Evolutionary conservation across 2,797 vertebrate species (phyloP).

Genomic region (Setipinna tenuifilis): DNA sequence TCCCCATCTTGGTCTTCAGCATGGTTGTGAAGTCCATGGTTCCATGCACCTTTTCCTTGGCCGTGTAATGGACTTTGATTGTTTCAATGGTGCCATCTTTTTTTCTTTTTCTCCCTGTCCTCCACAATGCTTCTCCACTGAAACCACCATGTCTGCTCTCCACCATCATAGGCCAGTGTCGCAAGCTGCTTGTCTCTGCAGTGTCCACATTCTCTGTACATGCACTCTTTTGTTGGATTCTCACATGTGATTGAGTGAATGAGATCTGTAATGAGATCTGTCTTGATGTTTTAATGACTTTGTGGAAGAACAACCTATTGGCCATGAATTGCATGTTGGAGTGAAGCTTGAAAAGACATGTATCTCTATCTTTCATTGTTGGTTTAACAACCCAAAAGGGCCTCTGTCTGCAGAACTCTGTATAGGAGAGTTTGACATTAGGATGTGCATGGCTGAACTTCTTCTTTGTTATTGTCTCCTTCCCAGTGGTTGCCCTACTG

Average conservation of each 20-base stretch:
- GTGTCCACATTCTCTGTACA: neutral
- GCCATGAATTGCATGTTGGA: neutral
- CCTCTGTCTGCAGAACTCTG: neutral
- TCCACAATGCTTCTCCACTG: conserved; percentile 1
- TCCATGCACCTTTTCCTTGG: neutral
- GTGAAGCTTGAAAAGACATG: neutral
- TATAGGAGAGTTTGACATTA: neutral
- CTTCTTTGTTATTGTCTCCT: neutral
- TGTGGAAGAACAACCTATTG: neutral
- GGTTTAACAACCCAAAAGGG: neutral
- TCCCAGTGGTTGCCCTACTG: too few species aligned
- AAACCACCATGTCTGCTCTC: neutral
- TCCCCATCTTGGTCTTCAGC: too few species aligned
- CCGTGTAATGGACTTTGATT: neutral
- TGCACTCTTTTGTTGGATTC: neutral
- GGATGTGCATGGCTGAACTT: neutral
- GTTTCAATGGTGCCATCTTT: neutral
- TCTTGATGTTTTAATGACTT: too few species aligned
- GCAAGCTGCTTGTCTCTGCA: neutral
- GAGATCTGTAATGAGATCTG: too few species aligned
- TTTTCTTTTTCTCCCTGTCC: conserved; percentile 2
- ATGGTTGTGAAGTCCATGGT: too few species aligned
- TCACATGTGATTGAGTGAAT: neutral
- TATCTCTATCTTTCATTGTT: neutral
- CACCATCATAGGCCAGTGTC: neutral